phyloP scores from a whole-genome alignment of 2,888 invertebrate species.

The Drosophila limbata region DNA sequence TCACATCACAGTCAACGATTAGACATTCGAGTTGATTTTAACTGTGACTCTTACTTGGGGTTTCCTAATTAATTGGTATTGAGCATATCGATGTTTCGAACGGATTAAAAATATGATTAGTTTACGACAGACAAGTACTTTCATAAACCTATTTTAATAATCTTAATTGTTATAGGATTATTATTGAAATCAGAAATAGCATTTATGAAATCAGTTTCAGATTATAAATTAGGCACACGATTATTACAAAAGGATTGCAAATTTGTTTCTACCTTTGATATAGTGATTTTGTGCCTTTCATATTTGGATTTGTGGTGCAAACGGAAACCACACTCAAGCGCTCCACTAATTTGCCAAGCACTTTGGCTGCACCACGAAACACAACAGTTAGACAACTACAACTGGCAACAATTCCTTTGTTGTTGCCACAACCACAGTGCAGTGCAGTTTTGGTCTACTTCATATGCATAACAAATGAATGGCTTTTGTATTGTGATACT shows the following conservation, averaged over 20 bases:
- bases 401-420: slow-evolving; percentile 32
- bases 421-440: slow-evolving; percentile 30
- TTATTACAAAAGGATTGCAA: background rate
- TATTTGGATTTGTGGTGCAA: slow-evolving; percentile 17
- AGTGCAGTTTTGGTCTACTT: slow-evolving; percentile 59
- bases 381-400: slow-evolving; percentile 26
- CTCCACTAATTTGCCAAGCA: slow-evolving; percentile 53
- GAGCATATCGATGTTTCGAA: slow-evolving; percentile 29
- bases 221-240: background rate
- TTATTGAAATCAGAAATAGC: background rate
- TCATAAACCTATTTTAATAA: background rate
- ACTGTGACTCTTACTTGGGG: slow-evolving; percentile 52
- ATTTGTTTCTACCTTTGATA: slow-evolving; percentile 8
- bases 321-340: slow-evolving; percentile 62
- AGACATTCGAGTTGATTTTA: slow-evolving; percentile 49
- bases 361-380: slow-evolving; percentile 32
- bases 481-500: slow-evolving; percentile 66
- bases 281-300: slow-evolving; percentile 15
- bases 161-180: background rate
- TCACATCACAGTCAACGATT: slow-evolving; percentile 36
- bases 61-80: slow-evolving; percentile 51
- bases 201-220: background rate
- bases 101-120: slow-evolving; percentile 40
- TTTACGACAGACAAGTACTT: background rate
- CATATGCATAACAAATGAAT: slow-evolving; percentile 80